These are phyloP conservation scores for Tiaroga cobitis DNA, from an alignment of 2,797 vertebrate species.

Conservation along the genomic window DNA sequence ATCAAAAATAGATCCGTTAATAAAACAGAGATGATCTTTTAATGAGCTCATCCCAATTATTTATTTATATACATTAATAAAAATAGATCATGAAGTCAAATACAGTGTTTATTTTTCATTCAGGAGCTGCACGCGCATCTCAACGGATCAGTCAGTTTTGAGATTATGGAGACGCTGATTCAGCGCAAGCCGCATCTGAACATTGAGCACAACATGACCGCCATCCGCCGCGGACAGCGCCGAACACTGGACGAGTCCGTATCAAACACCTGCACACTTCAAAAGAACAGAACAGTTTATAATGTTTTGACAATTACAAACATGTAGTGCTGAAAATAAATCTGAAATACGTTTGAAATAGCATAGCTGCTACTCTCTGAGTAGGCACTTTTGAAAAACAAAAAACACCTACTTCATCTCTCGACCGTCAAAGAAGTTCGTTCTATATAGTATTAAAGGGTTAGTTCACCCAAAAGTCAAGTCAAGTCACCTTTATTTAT, in stretches of 20 bases:
- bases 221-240: conserved; percentile 87
- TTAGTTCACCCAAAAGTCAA: too few species aligned
- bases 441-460: not conserved
- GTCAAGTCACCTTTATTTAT: too few species aligned
- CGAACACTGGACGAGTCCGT: conserved; percentile 92
- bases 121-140: conserved; percentile 98
- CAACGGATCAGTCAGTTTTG: conserved; percentile 91
- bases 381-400: not conserved
- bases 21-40: not conserved
- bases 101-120: conserved; percentile 11
- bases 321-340: not conserved
- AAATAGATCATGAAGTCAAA: not conserved
- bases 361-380: not conserved
- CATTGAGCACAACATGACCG: conserved; percentile 85
- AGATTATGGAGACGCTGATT: conserved; percentile 90
- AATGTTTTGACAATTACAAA: not conserved
- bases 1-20: not conserved
- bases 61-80: not conserved
- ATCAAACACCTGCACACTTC: not conserved
- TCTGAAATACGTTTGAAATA: not conserved
- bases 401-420: not conserved
- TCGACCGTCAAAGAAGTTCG: not conserved
- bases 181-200: conserved; percentile 85
- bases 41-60: not conserved
- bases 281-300: not conserved